Conservation (phyloP, 2,113 vertebrate species). For the Eptesicus fuscus region DNA sequence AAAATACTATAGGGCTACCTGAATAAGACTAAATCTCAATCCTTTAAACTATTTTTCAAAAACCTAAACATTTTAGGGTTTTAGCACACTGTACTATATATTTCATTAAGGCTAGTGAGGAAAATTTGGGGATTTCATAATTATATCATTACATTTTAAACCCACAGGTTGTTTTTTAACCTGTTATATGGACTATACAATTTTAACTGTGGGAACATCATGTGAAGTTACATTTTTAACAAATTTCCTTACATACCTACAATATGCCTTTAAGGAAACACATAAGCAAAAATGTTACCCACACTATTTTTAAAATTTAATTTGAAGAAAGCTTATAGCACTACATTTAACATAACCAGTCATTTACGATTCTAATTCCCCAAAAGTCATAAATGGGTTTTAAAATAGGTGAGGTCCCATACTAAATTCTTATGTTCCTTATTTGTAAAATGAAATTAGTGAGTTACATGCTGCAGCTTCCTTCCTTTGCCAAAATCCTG, state of each 20-base stretch:
- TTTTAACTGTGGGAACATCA: conserved; percentile 62
- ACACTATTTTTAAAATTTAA: conserved; percentile 12
- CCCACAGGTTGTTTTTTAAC: neutral
- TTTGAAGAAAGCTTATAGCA: conserved; percentile 30
- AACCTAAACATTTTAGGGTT: neutral
- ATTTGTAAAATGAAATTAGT: conserved; percentile 44
- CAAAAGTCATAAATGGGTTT: conserved; percentile 55
- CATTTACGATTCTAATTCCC: conserved; percentile 26
- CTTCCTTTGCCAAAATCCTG: conserved; percentile 64
- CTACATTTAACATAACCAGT: conserved; percentile 14
- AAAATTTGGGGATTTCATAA: neutral
- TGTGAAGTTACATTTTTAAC: conserved; percentile 52
- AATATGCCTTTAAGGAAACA: conserved; percentile 62
- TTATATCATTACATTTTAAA: conserved; percentile 2
- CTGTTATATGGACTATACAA: conserved; percentile 43
- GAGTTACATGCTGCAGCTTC: conserved; percentile 68
- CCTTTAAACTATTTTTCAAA: conserved; percentile 53
- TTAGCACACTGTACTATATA: neutral
- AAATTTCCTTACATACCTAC: conserved; percentile 63
- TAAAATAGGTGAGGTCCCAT: conserved; percentile 30
- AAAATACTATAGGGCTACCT: conserved; percentile 43
- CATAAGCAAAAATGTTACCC: neutral
- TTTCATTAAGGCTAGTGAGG: conserved; percentile 17
- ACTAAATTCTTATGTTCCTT: conserved; percentile 7
- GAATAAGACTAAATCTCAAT: conserved; percentile 46